Base-by-base conservation (phyloP, 2,888 invertebrate species). In the Tridacna crocea region DNA sequence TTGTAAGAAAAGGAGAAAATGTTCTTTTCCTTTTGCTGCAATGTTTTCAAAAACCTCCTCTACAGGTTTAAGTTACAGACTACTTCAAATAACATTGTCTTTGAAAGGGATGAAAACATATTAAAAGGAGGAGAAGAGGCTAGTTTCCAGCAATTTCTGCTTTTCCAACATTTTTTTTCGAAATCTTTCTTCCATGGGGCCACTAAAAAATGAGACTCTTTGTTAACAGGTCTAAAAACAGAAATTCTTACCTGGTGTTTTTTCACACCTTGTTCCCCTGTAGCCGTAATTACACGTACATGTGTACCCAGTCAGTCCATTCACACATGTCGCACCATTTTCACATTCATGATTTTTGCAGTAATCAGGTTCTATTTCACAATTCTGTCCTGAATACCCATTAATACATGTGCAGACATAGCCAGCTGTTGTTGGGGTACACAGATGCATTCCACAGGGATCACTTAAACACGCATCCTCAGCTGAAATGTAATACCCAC, bases 311-410 rank as follows among this genome's bases (percentile, higher is more conserved):
- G 19, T 75, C 0, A 22, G 63, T 22, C 19, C 11, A 19, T 24
- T 61, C 12, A 75, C 61, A 22, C 75, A 75, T 36, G 65, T 46
- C 0, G 63, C 75, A 0, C 48, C 75, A 48, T 75, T 75, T 3
- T 12, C 36, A 47, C 75, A 75, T 15, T 46, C 47, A 65, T 75
- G 8, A 6, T 48, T 47, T 15, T 47, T 12, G 48, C 75, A 75
- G 22, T 48, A 46, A 63, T 61, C 61, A 3, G 63, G 63, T 22
- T 61, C 47, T 47, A 61, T 75, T n/a, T 17, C n/a, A 48, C 75
- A 75, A n/a, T 60, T 24, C 19, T 61, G 63, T 13, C 75, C 63
- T 13, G 75, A 61, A 24, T 63, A 75, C 36, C 75, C 75, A 60
- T 73, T 73, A 19, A 60, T 73, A 58, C 73, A 73, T 1, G 60